Conservation (phyloP, 2,888 invertebrate genomes). For the Sesia bembeciformis region DNA sequence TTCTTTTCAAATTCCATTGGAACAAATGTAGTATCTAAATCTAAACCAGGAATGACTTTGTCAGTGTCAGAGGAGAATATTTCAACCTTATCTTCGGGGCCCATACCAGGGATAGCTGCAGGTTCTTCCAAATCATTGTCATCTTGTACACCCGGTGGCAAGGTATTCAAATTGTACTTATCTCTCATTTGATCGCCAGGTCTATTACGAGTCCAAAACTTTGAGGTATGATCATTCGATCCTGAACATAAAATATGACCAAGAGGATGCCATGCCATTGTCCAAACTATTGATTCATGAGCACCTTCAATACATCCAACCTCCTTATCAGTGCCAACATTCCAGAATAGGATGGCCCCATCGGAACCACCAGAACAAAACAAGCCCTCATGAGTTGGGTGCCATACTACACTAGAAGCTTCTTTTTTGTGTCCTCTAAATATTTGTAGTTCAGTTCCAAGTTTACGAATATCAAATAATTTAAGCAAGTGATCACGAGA, state of each 20-base stretch:
- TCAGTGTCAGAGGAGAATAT: slow-evolving; percentile 75
- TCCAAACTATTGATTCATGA: slow-evolving; percentile 99
- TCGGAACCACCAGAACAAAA: slow-evolving; percentile 99
- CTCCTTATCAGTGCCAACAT: slow-evolving; percentile 98
- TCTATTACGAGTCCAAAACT: slow-evolving; percentile 99
- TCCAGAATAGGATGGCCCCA: slow-evolving; percentile 99
- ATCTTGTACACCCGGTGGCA: slow-evolving; percentile 84
- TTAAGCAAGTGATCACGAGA: slow-evolving; percentile 98
- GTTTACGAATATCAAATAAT: slow-evolving; percentile 96
- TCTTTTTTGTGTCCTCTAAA: slow-evolving; percentile 99
- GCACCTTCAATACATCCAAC: slow-evolving; percentile 98
- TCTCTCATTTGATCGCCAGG: slow-evolving; percentile 99
- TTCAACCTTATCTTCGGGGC: slow-evolving; percentile 95
- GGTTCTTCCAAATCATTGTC: slow-evolving; percentile 80
- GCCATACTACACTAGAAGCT: slow-evolving; percentile 97
- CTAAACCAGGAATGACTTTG: slow-evolving; percentile 89
- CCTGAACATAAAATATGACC: slow-evolving; percentile 99
- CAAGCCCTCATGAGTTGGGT: slow-evolving; percentile 96
- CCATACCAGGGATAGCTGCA: slow-evolving; percentile 95
- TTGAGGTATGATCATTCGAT: slow-evolving; percentile 99
- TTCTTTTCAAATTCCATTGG: slow-evolving; percentile 82
- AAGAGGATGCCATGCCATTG: slow-evolving; percentile 98
- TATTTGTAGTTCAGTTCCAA: slow-evolving; percentile 95
- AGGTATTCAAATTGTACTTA: slow-evolving; percentile 95
- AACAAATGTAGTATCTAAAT: slow-evolving; percentile 80